Conservation (phyloP, 2,113 vertebrate genomes). For the Spheniscus mendiculus region DNA sequence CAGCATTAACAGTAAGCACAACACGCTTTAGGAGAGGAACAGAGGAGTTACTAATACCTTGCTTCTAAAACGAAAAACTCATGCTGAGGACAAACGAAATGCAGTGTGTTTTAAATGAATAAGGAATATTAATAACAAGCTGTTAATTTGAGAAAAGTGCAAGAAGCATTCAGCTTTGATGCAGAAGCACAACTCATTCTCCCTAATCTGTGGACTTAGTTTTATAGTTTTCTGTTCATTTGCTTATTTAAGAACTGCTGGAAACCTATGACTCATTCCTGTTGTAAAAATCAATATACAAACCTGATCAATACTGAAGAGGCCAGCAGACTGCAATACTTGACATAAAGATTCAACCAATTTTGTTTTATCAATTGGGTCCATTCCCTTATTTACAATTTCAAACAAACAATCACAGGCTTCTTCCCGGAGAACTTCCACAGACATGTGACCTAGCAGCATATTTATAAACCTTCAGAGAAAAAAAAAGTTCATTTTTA, state of each 20-base stretch:
- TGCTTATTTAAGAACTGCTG: not conserved
- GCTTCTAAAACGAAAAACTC: not conserved
- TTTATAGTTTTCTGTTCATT: not conserved
- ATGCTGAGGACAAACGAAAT: not conserved
- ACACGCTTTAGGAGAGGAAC: not conserved
- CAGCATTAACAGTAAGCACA: not conserved
- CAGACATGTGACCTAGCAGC: conserved; percentile 96
- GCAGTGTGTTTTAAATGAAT: not conserved
- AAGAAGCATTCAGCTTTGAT: not conserved
- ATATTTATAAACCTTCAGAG: conserved; percentile 91
- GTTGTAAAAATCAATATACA: conserved; percentile 25
- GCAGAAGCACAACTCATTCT: not conserved
- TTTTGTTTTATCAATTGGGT: conserved; percentile 96
- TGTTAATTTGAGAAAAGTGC: not conserved
- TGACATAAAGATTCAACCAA: conserved; percentile 94
- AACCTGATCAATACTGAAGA: conserved; percentile 96
- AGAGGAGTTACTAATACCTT: not conserved
- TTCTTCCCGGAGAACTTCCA: conserved; percentile 96
- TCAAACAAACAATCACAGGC: conserved; percentile 98
- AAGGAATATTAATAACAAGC: not conserved
- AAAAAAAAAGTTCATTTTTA: not conserved
- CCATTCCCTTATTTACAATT: conserved; percentile 99
- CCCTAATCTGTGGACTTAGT: not conserved
- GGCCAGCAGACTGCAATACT: conserved; percentile 92
- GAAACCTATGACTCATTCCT: not conserved